A percentile compares a stretch with the other conserved stretches of the same genome.
Conservation (phyloP, 2,797 vertebrate species). For the Ptychobarbus kaznakovi region DNA sequence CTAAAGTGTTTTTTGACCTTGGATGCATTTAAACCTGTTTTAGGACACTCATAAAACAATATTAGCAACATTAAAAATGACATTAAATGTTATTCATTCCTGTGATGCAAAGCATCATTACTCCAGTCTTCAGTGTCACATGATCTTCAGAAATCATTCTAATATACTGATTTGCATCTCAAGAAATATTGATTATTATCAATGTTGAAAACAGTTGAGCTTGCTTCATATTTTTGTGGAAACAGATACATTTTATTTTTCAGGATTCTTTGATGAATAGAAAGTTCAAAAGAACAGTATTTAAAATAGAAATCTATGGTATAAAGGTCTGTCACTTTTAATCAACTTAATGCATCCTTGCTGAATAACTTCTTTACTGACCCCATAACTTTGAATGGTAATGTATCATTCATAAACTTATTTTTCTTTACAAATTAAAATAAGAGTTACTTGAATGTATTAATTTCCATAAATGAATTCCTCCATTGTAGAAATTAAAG, state of each 20-base stretch:
- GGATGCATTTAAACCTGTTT: too few species aligned
- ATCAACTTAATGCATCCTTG: background rate
- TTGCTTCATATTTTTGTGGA: background rate
- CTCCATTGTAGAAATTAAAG: background rate
- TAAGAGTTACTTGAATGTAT: background rate
- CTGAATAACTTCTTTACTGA: background rate
- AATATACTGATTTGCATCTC: background rate
- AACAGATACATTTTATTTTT: background rate
- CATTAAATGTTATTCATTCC: background rate
- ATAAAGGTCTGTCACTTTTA: background rate
- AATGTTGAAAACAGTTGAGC: background rate
- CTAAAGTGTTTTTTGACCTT: too few species aligned
- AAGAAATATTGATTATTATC: background rate
- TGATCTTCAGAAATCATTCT: background rate
- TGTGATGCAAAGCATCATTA: background rate
- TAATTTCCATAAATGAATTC: background rate
- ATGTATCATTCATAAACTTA: background rate
- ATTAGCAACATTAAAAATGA: too few species aligned
- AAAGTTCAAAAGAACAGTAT: background rate
- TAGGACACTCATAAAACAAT: too few species aligned
- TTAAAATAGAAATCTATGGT: background rate
- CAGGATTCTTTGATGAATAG: background rate
- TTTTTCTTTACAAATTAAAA: background rate
- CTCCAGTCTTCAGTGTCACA: background rate
- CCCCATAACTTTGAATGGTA: background rate